Conservation (phyloP, 2,888 invertebrate genomes). For the Drosophila infuscata region DNA sequence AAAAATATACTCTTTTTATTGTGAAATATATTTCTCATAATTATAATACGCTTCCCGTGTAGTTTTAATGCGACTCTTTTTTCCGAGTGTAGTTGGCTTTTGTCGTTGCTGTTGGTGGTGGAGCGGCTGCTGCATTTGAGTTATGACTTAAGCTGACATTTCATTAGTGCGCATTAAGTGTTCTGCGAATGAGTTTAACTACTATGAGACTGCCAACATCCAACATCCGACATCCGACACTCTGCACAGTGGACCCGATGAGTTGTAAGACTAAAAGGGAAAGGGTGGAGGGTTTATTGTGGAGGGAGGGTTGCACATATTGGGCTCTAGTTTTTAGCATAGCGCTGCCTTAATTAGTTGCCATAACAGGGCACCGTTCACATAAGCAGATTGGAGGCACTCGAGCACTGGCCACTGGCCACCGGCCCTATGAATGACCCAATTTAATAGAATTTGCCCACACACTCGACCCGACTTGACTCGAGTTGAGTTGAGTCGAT, state of each 20-base stretch:
- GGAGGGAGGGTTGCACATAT: background rate
- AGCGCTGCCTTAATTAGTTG: slow-evolving; percentile 68
- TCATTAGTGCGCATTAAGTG: slow-evolving; percentile 83
- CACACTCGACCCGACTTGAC: slow-evolving; percentile 19
- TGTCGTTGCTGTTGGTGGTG: slow-evolving; percentile 24
- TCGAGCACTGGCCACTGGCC: slow-evolving; percentile 28
- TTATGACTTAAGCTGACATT: slow-evolving; percentile 84
- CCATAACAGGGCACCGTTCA: slow-evolving; percentile 49
- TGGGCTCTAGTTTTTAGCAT: slow-evolving; percentile 30
- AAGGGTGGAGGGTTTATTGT: too few relatives aligned
- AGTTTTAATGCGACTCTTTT: background rate
- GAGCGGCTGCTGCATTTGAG: slow-evolving; percentile 70
- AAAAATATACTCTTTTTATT: background rate
- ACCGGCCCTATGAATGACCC: slow-evolving; percentile 51
- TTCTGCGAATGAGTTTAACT: slow-evolving; percentile 76
- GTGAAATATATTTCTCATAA: background rate
- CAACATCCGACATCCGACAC: slow-evolving; percentile 25
- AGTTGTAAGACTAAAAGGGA: background rate
- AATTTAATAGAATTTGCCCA: slow-evolving; percentile 50
- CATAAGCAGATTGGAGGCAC: slow-evolving; percentile 43
- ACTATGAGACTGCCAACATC: slow-evolving; percentile 39
- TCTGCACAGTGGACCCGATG: slow-evolving; percentile 17
- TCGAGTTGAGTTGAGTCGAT: background rate
- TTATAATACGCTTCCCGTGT: background rate
- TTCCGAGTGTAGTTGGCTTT: slow-evolving; percentile 15